phyloP scores from a whole-genome alignment of 2,113 vertebrate genomes.

The Rissa tridactyla region DNA sequence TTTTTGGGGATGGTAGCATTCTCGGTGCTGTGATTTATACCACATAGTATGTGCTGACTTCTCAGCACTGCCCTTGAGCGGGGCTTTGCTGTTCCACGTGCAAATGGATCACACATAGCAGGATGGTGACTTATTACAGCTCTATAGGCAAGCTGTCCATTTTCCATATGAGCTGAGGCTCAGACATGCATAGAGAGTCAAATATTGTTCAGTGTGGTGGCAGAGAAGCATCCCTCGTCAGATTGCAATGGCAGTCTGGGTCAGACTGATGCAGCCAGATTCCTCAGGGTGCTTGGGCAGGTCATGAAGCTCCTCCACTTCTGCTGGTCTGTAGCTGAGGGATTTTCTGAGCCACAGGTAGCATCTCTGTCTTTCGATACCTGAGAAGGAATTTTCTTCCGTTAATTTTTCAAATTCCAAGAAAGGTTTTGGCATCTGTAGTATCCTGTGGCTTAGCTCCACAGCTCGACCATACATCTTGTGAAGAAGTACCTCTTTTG shows the following conservation, averaged over 20 bases:
- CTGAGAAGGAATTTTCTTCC: not conserved
- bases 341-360: not conserved
- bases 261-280: not conserved
- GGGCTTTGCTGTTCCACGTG: not conserved
- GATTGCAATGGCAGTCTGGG: accelerated
- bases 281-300: not conserved
- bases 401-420: not conserved
- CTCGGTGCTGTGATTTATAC: not conserved
- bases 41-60: accelerated
- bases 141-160: accelerated
- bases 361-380: not conserved
- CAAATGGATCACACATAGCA: accelerated
- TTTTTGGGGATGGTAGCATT: not conserved
- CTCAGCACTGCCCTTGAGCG: not conserved
- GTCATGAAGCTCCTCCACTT: not conserved
- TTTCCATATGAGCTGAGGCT: not conserved
- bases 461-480: not conserved
- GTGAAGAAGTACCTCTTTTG: not conserved
- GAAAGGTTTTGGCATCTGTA: not conserved
- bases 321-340: not conserved
- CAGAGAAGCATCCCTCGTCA: not conserved
- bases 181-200: not conserved
- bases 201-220: not conserved
- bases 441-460: not conserved
- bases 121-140: not conserved